Conservation (phyloP, 2,113 vertebrate genomes). For the Synchiropus splendidus region DNA sequence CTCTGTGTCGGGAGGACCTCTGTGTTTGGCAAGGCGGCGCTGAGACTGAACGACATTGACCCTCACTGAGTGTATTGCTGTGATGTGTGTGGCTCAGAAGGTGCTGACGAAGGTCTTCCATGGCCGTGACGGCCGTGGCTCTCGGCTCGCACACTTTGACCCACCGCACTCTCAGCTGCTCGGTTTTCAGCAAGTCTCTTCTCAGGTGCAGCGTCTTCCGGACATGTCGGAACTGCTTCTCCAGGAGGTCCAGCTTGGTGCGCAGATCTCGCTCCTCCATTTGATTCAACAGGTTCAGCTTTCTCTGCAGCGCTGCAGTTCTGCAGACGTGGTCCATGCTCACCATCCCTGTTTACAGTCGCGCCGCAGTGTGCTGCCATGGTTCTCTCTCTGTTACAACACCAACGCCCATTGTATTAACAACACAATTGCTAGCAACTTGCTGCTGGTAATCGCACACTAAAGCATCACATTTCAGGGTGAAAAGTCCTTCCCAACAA, state of each 20-base stretch:
- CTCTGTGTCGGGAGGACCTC: slow-evolving; percentile 6
- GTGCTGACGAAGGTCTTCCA: slow-evolving; percentile 48
- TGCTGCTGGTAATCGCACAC: slow-evolving; percentile 7
- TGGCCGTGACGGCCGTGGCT: slow-evolving; percentile 57
- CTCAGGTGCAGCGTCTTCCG: slow-evolving; percentile 49
- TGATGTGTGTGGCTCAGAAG: slow-evolving; percentile 2
- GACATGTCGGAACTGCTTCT: slow-evolving; percentile 42
- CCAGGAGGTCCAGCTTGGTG: slow-evolving; percentile 46
- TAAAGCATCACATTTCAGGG: slow-evolving; percentile 18
- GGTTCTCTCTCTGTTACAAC: slow-evolving; percentile 8
- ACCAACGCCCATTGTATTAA: slow-evolving; percentile 27
- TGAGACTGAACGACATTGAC: slow-evolving; percentile 24
- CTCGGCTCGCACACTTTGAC: slow-evolving; percentile 54
- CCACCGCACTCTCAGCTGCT: slow-evolving; percentile 42
- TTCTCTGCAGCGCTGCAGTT: slow-evolving; percentile 16
- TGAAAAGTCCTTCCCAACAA: not conserved
- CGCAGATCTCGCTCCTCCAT: slow-evolving; percentile 54
- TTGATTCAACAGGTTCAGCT: slow-evolving; percentile 50
- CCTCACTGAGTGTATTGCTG: slow-evolving; percentile 5
- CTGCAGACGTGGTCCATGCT: slow-evolving; percentile 36
- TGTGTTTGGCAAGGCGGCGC: slow-evolving; percentile 10
- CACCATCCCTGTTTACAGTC: no score
- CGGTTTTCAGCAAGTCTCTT: slow-evolving; percentile 24
- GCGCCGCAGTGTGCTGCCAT: slow-evolving; percentile 13
- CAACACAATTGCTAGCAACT: not conserved